phyloP scores from a whole-genome alignment of 2,113 vertebrate species.

The Benitochromis conjunctus region DNA sequence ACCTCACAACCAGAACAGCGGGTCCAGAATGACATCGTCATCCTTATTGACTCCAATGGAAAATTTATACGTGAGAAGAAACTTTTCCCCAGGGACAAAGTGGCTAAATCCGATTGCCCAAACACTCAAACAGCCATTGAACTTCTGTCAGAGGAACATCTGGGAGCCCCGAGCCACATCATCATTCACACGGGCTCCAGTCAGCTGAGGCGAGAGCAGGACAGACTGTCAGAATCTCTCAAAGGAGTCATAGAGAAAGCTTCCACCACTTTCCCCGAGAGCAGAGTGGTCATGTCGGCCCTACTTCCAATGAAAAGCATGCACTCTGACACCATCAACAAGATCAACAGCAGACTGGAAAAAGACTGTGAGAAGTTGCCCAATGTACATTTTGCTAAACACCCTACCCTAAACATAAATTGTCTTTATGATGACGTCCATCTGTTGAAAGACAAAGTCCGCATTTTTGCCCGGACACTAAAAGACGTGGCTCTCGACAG shows the following conservation, averaged over 20 bases:
- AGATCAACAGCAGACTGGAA: background rate
- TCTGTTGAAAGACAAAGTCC: background rate
- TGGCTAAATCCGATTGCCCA: background rate
- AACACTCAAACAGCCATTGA: background rate
- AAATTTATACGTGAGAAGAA: background rate
- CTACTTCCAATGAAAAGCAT: background rate
- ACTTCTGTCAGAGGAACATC: background rate
- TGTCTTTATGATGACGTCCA: background rate
- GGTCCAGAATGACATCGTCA: background rate
- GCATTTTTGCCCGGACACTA: background rate
- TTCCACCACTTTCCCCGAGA: background rate
- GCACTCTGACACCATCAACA: background rate
- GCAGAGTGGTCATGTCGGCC: background rate
- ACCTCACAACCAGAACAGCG: fast-evolving
- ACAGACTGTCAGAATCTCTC: background rate
- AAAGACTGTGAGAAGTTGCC: fast-evolving
- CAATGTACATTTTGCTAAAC: background rate
- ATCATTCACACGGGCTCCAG: background rate
- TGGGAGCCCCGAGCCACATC: background rate
- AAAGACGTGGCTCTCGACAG: background rate
- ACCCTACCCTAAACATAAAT: background rate
- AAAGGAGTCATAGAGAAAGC: background rate
- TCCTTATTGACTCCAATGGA: background rate
- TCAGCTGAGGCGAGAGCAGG: background rate
- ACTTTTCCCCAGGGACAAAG: background rate